phyloP scores from a whole-genome alignment of 2,888 invertebrate species.

The Phyllotreta striolata region DNA sequence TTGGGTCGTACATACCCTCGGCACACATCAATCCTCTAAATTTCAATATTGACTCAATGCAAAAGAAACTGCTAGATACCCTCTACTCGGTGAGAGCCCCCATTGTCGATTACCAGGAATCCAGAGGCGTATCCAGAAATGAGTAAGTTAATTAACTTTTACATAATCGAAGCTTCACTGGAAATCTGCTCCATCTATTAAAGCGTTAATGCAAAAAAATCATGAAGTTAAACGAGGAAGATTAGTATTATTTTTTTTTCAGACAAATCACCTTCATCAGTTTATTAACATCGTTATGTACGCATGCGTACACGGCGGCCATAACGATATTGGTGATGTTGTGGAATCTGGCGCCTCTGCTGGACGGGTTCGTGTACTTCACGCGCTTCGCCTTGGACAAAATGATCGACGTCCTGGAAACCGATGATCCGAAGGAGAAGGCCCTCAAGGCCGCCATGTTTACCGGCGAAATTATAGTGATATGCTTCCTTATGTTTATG shows the following conservation, averaged over 20 bases:
- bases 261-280: slow-evolving; percentile 55
- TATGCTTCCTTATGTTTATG: slow-evolving; percentile 53
- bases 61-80: slow-evolving; percentile 36
- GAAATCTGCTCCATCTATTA: no score
- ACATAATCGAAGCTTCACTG: not conserved
- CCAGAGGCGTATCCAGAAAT: slow-evolving; percentile 51
- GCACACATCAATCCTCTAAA: no score
- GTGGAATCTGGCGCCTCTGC: slow-evolving; percentile 52
- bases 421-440: slow-evolving; percentile 49
- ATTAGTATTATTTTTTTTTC: no score
- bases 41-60: slow-evolving; percentile 36
- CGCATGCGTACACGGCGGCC: slow-evolving; percentile 54
- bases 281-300: slow-evolving; percentile 53
- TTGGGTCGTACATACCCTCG: no score
- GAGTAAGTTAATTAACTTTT: slow-evolving; percentile 49
- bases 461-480: slow-evolving; percentile 52
- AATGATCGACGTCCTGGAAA: slow-evolving; percentile 55
- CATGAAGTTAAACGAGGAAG: slow-evolving; percentile 6
- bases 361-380: slow-evolving; percentile 54
- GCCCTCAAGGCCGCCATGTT: slow-evolving; percentile 53
- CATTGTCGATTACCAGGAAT: slow-evolving; percentile 56
- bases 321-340: slow-evolving; percentile 55
- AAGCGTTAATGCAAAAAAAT: no score
- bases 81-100: slow-evolving; percentile 52
- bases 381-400: slow-evolving; percentile 56